Evolutionary conservation across 1,140 invertebrate species (phyloP), one percentile per base, ranked within the genome.

Genomic region (Helicoverpa zea): DNA sequence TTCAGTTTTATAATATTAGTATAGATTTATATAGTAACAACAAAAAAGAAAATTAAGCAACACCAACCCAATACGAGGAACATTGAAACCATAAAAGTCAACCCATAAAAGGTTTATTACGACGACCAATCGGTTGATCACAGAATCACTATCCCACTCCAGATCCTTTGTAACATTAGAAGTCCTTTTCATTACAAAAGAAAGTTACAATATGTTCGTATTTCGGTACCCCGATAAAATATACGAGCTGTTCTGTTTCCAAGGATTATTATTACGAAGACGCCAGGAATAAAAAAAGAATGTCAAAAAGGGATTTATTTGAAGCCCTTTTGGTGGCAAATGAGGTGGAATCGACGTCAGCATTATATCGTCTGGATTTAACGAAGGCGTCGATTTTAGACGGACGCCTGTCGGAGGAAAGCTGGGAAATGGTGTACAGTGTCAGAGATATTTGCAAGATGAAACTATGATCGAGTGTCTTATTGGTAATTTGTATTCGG

Each of bases 281-380:
- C 70, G 70, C 51, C 54, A 79, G 81, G 81, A 83, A 85, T 85
- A 81, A 85, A 84, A 74, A 83, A 74, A 79, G 79, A 83, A 85
- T 80, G 77, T 81, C 83, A 83, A 82, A 81, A 83, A 84, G 81
- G 80, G 83, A 87, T 87, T 85, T 81, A 79, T 77, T 81, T 80
- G 74, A 74, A 75, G 70, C 75, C 56, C 86, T 80, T 82, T 84
- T 61, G 73, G 78, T 61, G 80, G 70, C 73, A 82, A 87, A 87
- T 87, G 84, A 83, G 79, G 83, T 80, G 83, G 84, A 82, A 80
- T 73, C 70, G 81, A 82, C 73, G 82, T 83, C 83, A 83, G 84
- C 72, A 81, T 82, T 81, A 79, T 80, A 79, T 79, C 76, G 79
- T 64, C 70, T 80, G 79, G 79, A 74, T 80, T 80, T 80, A 80